Evolutionary conservation across 2,113 vertebrate species (phyloP), one percentile per base, ranked within the genome.

Genomic region (Heterochromis multidens): DNA sequence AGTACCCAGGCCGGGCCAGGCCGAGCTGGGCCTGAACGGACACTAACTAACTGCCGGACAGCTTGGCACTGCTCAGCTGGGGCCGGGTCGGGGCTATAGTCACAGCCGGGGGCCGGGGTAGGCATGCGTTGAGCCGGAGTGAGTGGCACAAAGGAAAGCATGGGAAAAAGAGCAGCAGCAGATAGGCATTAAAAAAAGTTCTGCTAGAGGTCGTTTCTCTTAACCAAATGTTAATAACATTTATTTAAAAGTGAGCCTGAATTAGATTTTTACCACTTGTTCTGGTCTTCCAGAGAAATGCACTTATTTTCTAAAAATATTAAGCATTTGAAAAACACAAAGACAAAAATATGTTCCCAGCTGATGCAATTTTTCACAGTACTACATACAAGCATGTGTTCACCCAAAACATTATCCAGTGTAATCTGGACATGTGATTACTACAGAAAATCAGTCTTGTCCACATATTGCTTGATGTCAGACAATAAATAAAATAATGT

Each of bases 111-210:
- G 92, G 89, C 86, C 77, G 9, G 90, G 89, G 89, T 92, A 95
- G 89, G 93, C 93, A 95, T 95, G 94, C 93, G 81, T 94, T 95
- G 85, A 94, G 90, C 88, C n/a, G 1, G 83, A 91, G 89, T 90
- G 79, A 90, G 87, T 78, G 84, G 46, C 83, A 91, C 90, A 91
- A 92, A 85, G 82, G 89, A 89, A 93, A 92, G 90, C 94, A 94
- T 96, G 94, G 95, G 94, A 93, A 95, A 92, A 93, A 91, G 87
- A 94, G 87, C 90, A 84, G 43, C 29, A 85, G 49, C 57, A 43
- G 77, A 85, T 84, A 61, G 87, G 84, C 85, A 83, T 56, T 11
- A 76, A 76, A 83, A 78, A 87, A 88, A 31, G 59, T 70, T 87
- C 65, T 87, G 70, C 31, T 77, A 19, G 56, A 84, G 62, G 61